These are phyloP conservation scores for Nasonia giraulti DNA, from an alignment of 1,140 invertebrate genomes.

Conservation along the genomic window DNA sequence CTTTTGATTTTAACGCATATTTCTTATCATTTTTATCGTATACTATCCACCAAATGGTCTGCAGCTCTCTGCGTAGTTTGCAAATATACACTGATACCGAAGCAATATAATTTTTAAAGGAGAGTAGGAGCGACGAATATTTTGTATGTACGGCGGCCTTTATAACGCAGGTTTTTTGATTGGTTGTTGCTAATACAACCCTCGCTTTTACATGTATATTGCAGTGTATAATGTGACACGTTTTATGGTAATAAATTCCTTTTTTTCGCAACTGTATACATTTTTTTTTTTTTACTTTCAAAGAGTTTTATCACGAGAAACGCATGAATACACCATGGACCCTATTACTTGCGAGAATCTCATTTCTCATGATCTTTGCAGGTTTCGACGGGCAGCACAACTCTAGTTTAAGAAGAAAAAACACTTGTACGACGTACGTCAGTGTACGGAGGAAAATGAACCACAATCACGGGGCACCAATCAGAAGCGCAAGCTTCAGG, in stretches of 20 bases:
- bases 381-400: conserved; percentile 71
- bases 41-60: background rate
- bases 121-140: background rate
- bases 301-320: too few relatives aligned
- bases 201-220: background rate
- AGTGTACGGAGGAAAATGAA: conserved; percentile 64
- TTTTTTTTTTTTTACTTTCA: background rate
- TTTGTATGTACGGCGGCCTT: background rate
- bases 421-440: conserved; percentile 80
- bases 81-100: background rate
- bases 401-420: conserved; percentile 76
- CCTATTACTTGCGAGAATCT: background rate
- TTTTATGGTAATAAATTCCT: background rate
- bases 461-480: conserved; percentile 53
- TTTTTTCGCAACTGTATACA: background rate
- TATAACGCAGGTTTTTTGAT: background rate
- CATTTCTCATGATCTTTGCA: conserved; percentile 51
- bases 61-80: background rate
- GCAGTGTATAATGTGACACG: background rate
- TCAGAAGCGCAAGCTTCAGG: conserved; percentile 59
- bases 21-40: too few relatives aligned
- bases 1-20: too few relatives aligned
- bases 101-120: background rate
- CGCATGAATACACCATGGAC: background rate
- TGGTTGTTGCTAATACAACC: background rate